Conservation (phyloP, 2,797 vertebrate genomes). For the Lutra lutra region DNA sequence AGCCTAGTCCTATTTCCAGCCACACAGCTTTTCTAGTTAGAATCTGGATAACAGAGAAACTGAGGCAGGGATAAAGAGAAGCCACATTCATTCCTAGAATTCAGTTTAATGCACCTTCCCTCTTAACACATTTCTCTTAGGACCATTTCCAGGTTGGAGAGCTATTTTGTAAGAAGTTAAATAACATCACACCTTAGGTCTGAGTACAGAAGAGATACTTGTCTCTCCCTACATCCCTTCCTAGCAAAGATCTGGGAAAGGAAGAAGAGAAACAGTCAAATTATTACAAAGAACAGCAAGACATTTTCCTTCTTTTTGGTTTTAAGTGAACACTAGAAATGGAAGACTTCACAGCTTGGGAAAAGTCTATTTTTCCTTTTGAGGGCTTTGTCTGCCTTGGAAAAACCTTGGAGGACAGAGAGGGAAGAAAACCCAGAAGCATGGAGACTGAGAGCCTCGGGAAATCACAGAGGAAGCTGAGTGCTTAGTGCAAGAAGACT, state of each 20-base stretch:
- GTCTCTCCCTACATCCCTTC: neutral
- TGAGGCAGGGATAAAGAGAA: neutral
- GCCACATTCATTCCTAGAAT: neutral
- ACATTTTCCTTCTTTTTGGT: neutral
- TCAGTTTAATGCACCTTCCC: neutral
- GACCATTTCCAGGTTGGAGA: neutral
- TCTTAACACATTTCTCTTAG: conserved; percentile 32
- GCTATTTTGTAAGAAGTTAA: neutral
- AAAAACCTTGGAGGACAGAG: neutral
- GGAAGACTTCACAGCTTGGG: neutral
- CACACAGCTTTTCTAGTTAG: neutral
- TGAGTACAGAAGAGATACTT: neutral
- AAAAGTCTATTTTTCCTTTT: neutral
- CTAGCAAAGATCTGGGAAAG: neutral
- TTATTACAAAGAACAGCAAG: neutral
- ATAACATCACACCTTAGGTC: neutral
- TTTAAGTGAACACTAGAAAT: neutral
- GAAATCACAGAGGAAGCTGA: neutral
- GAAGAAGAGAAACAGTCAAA: neutral
- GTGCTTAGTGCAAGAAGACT: neutral
- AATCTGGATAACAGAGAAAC: neutral
- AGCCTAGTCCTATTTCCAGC: neutral
- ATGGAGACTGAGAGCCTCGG: neutral
- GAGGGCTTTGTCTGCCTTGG: neutral
- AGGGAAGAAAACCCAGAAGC: neutral